Base-by-base conservation (phyloP, 1,140 invertebrate species). In the Amyelois transitella region DNA sequence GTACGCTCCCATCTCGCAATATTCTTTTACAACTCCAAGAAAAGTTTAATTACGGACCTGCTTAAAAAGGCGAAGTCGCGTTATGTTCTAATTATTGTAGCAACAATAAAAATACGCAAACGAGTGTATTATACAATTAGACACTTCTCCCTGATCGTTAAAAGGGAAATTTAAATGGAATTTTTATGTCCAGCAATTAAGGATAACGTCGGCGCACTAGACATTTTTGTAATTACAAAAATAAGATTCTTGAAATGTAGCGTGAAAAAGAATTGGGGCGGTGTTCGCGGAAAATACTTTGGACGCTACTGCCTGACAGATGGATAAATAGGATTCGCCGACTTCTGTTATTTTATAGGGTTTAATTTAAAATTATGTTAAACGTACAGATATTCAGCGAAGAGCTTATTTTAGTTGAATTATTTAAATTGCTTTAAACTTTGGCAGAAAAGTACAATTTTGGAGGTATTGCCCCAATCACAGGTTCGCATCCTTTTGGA, bases 171-270 rank as follows among this genome's bases (percentile, higher is more conserved):
- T 88, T 86, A 84, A 88, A 88, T 88, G 85, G 85, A 88, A 88
- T 88, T 88, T 88, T 88, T 88, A 88, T 88, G 85, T 88, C 75
- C 80, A 85, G 81, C 83, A 88, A 88, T 88, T 88, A 88, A 88
- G 83, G 85, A 86, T 88, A 88, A 88, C 81, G 85, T 82, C 76
- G 85, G 70, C 80, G 79, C 84, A 79, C 75, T 84, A 85, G 85
- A 88, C 85, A 86, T 88, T 88, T 86, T 88, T 86, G 82, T 88
- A 88, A 88, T 88, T 88, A 88, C 85, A 85, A 88, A 88, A 88
- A 88, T 88, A 88, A 86, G 85, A 86, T 86, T 86, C 81, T 80
- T 79, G 83, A 88, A 88, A 88, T 88, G 85, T 88, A 88, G 82
- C 85, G 85, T 86, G 81, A 86, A 88, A 85, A 88, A 86, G 82